phyloP scores from a whole-genome alignment of 1,140 invertebrate species.

The Heliconius nattereri region DNA sequence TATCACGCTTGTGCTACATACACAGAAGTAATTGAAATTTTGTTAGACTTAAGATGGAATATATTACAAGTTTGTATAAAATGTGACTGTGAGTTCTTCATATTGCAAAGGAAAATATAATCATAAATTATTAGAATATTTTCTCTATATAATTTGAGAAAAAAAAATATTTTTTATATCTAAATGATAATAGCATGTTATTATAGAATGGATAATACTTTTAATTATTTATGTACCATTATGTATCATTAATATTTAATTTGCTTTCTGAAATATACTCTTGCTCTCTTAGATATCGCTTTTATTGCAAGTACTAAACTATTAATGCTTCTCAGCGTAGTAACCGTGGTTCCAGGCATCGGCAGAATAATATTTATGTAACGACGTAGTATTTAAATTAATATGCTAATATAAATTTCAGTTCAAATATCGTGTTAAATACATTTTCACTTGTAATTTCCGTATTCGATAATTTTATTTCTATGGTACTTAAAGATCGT shows the following conservation, averaged over 20 bases:
- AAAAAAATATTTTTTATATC: too few relatives aligned
- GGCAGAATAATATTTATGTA: constrained; percentile 6
- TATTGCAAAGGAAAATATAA: too few relatives aligned
- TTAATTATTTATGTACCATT: background rate
- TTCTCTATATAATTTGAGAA: too few relatives aligned
- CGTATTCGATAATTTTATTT: background rate
- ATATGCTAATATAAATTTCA: constrained; percentile 9
- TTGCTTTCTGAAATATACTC: background rate
- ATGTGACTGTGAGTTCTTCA: too few relatives aligned
- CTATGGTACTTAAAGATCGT: background rate
- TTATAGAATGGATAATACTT: background rate
- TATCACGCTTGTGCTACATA: background rate
- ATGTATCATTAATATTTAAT: background rate
- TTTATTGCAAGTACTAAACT: constrained; percentile 1
- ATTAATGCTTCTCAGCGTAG: background rate
- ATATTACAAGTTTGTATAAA: background rate
- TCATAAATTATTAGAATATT: too few relatives aligned
- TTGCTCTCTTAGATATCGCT: background rate
- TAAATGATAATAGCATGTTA: too few relatives aligned
- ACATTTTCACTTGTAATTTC: constrained; percentile 1
- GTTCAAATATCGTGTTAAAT: constrained; percentile 6
- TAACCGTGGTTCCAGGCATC: background rate
- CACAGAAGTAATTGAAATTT: background rate
- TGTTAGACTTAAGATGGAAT: background rate
- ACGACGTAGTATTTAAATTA: constrained; percentile 1